phyloP scores from a whole-genome alignment of 2,113 vertebrate species.

The Takifugu bimaculatus region DNA sequence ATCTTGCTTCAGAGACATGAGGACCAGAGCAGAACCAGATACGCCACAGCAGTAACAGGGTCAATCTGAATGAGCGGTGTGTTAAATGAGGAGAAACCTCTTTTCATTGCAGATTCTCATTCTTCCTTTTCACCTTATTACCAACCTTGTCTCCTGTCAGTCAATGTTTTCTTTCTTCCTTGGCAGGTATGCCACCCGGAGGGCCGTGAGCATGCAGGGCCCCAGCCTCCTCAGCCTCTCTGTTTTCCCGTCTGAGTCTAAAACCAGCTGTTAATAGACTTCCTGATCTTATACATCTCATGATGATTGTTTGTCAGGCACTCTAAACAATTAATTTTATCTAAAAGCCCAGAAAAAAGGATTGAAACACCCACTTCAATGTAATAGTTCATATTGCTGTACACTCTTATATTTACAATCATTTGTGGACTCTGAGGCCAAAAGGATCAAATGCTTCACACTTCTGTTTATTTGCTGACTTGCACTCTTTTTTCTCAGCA shows the following conservation, averaged over 20 bases:
- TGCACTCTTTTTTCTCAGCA: too few relatives aligned
- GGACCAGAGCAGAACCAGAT: too few relatives aligned
- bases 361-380: too few relatives aligned
- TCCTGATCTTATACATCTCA: slow-evolving; percentile 34
- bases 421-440: too few relatives aligned
- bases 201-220: slow-evolving; percentile 41
- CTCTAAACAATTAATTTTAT: too few relatives aligned
- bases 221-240: slow-evolving; percentile 38
- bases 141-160: slow-evolving; percentile 30
- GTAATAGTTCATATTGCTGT: too few relatives aligned
- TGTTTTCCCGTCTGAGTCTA: slow-evolving; percentile 34
- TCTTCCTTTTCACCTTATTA: slow-evolving; percentile 12
- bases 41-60: background rate
- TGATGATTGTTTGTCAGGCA: too few relatives aligned
- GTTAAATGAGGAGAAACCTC: background rate
- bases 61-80: slow-evolving; percentile 1
- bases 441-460: too few relatives aligned
- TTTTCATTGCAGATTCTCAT: slow-evolving; percentile 27
- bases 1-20: background rate
- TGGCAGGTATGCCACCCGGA: slow-evolving; percentile 35
- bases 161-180: slow-evolving; percentile 44
- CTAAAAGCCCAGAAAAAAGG: too few relatives aligned
- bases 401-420: too few relatives aligned
- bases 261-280: slow-evolving; percentile 46
- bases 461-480: too few relatives aligned